Evolutionary conservation across 2,113 vertebrate species (phyloP).

Genomic region (Phalacrocorax carbo): DNA sequence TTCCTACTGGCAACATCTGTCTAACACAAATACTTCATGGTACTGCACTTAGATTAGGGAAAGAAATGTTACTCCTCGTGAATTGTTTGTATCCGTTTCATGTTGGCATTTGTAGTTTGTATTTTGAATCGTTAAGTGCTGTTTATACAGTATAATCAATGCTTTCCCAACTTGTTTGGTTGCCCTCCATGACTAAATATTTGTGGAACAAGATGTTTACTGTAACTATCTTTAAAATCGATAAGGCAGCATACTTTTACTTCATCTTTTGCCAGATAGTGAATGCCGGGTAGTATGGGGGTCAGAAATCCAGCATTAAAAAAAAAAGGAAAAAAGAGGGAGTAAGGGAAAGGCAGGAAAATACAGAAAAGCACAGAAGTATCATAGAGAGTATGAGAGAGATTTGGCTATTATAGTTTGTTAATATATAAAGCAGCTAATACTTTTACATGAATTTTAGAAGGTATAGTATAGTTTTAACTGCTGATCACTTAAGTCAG

Average conservation of each 20-base stretch:
- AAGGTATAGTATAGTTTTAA: constrained; percentile 49
- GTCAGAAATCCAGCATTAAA: constrained; percentile 33
- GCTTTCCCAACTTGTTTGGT: constrained; percentile 66
- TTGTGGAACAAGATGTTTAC: constrained; percentile 71
- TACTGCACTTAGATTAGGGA: constrained; percentile 58
- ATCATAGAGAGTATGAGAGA: constrained; percentile 19
- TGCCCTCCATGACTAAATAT: constrained; percentile 69
- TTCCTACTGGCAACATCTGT: constrained; percentile 53
- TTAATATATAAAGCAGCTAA: constrained; percentile 45
- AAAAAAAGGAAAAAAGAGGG: neutral
- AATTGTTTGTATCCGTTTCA: constrained; percentile 70
- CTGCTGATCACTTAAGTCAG: neutral
- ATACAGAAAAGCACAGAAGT: constrained; percentile 45
- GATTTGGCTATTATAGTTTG: constrained; percentile 49
- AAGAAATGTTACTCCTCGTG: constrained; percentile 65
- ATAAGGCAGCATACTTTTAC: constrained; percentile 61
- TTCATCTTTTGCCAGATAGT: constrained; percentile 65
- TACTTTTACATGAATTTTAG: constrained; percentile 55
- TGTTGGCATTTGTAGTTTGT: constrained; percentile 65
- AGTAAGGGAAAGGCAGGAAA: neutral
- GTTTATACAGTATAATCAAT: constrained; percentile 68
- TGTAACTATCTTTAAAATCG: constrained; percentile 62
- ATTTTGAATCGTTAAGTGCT: constrained; percentile 71
- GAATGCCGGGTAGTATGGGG: constrained; percentile 43
- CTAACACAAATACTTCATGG: constrained; percentile 36